These are phyloP conservation scores for Oscheius sp. DNA, from an alignment of 2,888 invertebrate species.

Conservation along the genomic window DNA sequence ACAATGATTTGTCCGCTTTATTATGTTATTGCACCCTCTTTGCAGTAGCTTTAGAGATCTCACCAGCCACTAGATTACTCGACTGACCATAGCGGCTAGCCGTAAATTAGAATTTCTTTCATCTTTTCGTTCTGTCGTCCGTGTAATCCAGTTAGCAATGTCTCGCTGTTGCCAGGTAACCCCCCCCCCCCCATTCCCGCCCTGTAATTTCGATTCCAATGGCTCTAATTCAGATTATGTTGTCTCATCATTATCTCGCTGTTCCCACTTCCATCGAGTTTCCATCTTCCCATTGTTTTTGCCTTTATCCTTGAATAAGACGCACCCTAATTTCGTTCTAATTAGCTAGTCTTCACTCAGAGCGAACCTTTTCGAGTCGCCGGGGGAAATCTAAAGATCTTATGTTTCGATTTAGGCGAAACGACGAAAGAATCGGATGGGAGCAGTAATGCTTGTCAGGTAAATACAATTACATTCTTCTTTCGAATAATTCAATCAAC, in stretches of 20 bases:
- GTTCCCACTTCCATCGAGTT: background rate
- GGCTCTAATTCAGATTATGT: background rate
- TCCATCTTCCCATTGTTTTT: background rate
- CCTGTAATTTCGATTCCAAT: background rate
- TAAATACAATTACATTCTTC: conserved; percentile 10
- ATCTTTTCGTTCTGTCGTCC: background rate
- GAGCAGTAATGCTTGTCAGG: conserved; percentile 17
- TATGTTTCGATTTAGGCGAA: no score
- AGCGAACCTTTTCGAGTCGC: background rate
- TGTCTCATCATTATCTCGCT: background rate
- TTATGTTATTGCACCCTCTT: no score
- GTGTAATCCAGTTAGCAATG: background rate
- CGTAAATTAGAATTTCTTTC: background rate
- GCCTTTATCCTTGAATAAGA: background rate
- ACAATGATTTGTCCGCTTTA: no score
- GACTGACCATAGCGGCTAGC: no score
- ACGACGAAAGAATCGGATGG: background rate
- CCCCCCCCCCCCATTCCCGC: no score
- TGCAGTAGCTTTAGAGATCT: no score
- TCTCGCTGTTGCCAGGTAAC: no score
- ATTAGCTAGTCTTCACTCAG: background rate
- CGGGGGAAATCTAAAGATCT: no score
- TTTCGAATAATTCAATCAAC: conserved; percentile 5
- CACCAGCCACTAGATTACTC: no score
- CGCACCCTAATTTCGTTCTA: background rate